Base-by-base conservation (phyloP, 1,140 invertebrate species). In the Nymphalis io region DNA sequence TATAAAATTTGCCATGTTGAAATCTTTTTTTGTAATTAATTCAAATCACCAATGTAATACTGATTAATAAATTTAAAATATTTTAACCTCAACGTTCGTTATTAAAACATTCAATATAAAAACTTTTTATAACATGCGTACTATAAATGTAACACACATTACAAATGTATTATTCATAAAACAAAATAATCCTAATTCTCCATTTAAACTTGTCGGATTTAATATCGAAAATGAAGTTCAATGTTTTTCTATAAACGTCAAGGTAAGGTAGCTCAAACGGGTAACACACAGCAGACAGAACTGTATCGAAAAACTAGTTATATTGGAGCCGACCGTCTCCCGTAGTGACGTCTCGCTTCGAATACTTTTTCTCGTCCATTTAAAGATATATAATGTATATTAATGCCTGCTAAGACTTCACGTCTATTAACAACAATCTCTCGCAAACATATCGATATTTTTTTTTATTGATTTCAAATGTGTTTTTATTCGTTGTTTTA, bases 341-440 rank as follows among this genome's bases (percentile, higher is more conserved):
- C 68, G 75, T 79, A 71, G 79, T 63, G 80, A 78, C 69, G 75
- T 81, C 75, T 75, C 78, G 70, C 80, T 75, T 75, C 73, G 69
- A 72, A 75, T 59, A 48, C 65, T 83, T 84, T 86, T 86, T 83
- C 69, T 67, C 53, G 65, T 61, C 82, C 82, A 80, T 84, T 80
- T 83, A 78, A 70, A 82, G 79, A 69, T 58, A 48, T 62, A 68
- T 77, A 66, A 83, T 84, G 82, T 83, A 72, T 83, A 86, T 86
- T 84, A 79, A 83, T 86, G 68, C 61, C 66, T 65, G 61, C 70
- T 72, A 75, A 77, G 77, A 53, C 65, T 79, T 73, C 66, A 78
- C 70, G 71, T 81, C 82, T 84, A 85, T 81, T 83, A 82, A 81
- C 64, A 75, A 73, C 60, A 72, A 73, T 74, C 68, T 51, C 69